A percentile compares a stretch with the other conserved stretches of the same genome.
Conservation (phyloP, 2,797 vertebrate genomes). For the Aselliscus stoliczkanus region DNA sequence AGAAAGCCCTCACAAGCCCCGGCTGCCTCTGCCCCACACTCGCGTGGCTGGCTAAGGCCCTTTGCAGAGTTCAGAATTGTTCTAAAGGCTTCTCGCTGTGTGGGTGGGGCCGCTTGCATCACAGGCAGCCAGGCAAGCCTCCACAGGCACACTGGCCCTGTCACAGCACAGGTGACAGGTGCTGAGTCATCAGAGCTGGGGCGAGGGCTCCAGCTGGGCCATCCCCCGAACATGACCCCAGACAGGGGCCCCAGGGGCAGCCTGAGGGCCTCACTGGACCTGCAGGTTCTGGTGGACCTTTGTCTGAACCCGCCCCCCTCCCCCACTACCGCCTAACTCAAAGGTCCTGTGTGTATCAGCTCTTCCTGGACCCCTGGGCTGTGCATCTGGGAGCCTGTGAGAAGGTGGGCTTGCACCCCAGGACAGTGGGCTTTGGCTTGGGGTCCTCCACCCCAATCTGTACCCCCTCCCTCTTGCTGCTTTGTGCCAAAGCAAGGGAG, state of each 20-base stretch:
- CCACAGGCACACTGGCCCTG: neutral
- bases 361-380: neutral
- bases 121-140: neutral
- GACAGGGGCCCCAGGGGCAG: neutral
- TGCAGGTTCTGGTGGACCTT: neutral
- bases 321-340: neutral
- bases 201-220: neutral
- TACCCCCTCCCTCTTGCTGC: neutral
- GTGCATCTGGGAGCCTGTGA: rapidly evolving
- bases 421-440: rapidly evolving
- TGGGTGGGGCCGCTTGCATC: rapidly evolving
- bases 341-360: neutral
- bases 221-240: neutral
- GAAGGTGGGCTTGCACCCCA: neutral
- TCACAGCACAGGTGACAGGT: neutral
- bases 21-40: neutral
- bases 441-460: rapidly evolving
- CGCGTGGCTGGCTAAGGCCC: rapidly evolving
- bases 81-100: neutral
- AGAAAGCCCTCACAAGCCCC: rapidly evolving
- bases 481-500: neutral
- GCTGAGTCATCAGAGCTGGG: neutral
- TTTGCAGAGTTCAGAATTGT: rapidly evolving
- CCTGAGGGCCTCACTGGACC: neutral
- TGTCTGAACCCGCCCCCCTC: neutral